Evolutionary conservation across 2,797 vertebrate genomes (phyloP), one percentile per base, ranked within the genome.

Genomic region (Danio tinwini): DNA sequence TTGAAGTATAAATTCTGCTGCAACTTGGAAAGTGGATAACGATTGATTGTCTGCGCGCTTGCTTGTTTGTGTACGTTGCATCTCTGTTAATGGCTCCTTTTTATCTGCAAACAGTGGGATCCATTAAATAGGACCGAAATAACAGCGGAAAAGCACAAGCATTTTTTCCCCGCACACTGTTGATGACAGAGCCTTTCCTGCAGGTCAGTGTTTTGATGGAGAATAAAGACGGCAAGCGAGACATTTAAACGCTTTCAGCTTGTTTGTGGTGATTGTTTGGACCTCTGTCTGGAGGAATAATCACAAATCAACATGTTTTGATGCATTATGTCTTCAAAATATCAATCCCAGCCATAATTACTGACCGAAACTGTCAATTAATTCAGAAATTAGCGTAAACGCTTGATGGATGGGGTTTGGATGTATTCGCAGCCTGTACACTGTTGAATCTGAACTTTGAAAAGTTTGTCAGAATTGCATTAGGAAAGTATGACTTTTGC

Each of bases 21-120:
- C 56, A 84, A 84, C 61, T 73, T 79, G 73, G 78, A 81, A 70
- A 78, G 74, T 70, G 52, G 65, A 73, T 56, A 29, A 61, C 52
- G 78, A 86, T 84, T 86, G 63, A 80, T 81, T 74, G 70, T 64
- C 55, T 52, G 52, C 62, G 47, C 21, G 75, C 52, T 55, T 71
- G 69, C 61, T 77, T 62, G 70, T 69, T 59, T 80, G 71, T 77
- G 59, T 64, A 19, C 45, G 50, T 65, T 49, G 69, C 69, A 56
- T 72, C 69, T 76, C 62, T 67, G 67, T 74, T 82, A 86, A 84
- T 83, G 85, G 81, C 45, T 74, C 47, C 65, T 81, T 79, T 81
- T 74, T 61, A 68, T 64, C 52, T 37, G 55, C 50, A 16, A 81
- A 81, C 83, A 78, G 82, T 64, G 64, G 70, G 74, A 68, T 81